Conservation (phyloP, 2,797 vertebrate species). For the Thaleichthys pacificus region DNA sequence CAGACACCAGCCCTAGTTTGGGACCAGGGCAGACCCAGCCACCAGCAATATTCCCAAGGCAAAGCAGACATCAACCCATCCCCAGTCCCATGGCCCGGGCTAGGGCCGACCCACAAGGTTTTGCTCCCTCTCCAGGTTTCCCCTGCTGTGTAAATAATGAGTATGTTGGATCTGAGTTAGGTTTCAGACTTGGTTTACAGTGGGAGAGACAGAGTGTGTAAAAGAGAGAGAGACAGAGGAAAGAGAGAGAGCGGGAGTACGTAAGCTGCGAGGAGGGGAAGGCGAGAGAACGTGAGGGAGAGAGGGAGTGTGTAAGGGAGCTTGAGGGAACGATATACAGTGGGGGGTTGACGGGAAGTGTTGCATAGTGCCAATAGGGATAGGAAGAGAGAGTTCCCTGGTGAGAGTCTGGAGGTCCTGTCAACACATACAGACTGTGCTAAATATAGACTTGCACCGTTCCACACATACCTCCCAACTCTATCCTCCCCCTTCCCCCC, state of each 20-base stretch:
- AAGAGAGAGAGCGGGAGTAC: neutral
- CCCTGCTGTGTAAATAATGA: conserved; percentile 4
- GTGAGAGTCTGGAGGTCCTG: conserved; percentile 59
- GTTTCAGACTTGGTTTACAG: neutral
- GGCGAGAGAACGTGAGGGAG: conserved; percentile 10
- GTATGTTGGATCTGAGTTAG: neutral
- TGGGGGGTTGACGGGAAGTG: conserved; percentile 55
- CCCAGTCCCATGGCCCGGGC: conserved; percentile 42
- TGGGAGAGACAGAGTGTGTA: neutral
- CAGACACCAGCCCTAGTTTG: neutral
- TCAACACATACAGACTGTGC: conserved; percentile 62
- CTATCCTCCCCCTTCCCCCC: conserved; percentile 15
- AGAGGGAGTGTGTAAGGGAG: neutral
- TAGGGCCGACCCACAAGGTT: neutral
- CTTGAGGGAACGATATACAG: conserved; percentile 41
- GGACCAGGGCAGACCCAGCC: conserved; percentile 23
- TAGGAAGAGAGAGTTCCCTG: conserved; percentile 72
- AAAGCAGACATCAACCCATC: conserved; percentile 56
- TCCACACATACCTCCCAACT: conserved; percentile 62
- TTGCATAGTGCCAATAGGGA: conserved; percentile 58
- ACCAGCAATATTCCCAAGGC: neutral
- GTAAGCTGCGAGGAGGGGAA: neutral
- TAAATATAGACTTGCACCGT: conserved; percentile 68
- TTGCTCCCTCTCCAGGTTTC: conserved; percentile 13
- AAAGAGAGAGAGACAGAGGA: neutral